Evolutionary conservation across 2,888 invertebrate species (phyloP), one percentile per base, ranked within the genome.

Genomic region (Camptogramma bilineatum): DNA sequence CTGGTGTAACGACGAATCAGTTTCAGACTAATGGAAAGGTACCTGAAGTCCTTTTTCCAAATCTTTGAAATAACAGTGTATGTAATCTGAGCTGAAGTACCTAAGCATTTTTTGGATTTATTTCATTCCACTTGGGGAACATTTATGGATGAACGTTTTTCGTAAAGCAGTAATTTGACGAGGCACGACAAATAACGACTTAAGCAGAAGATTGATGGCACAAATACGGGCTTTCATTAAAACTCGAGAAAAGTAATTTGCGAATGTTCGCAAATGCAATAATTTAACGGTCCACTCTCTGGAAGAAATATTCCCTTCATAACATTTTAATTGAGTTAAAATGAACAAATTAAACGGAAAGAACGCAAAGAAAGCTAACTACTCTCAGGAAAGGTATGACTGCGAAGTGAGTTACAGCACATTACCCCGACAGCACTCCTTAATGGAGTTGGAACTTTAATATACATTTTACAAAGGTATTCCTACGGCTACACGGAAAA

Each of bases 371-470:
- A 62, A 65, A 71, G 60, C 71, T 56, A 70, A 71, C 57, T 69
- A 64, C 66, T 75, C 69, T 66, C 53, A 55, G 69, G 63, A 58
- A 64, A 73, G 73, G 70, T 70, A 66, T 52, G 60, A 71, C 62
- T 69, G 72, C 64, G 68, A 71, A 70, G 73, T 78, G 75, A 76
- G 67, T 80, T 79, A 75, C 68, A 70, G 70, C 64, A 66, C 73
- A 78, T 77, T 79, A 77, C 70, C 68, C 71, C 69, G 63, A 73
- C 72, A 73, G 73, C 76, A 72, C 68, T 70, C 66, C 52, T 70
- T 72, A 75, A 80, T 72, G 71, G 71, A 73, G 70, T 64, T 59
- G 66, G 62, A 65, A 69, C 69, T 75, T 69, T 70, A 71, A 72
- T 76, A 74, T 51, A 51, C 51, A 77, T 74, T 78, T 72, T 69